Conservation (phyloP, 1,140 invertebrate species). For the Rhopalosiphum maidis region DNA sequence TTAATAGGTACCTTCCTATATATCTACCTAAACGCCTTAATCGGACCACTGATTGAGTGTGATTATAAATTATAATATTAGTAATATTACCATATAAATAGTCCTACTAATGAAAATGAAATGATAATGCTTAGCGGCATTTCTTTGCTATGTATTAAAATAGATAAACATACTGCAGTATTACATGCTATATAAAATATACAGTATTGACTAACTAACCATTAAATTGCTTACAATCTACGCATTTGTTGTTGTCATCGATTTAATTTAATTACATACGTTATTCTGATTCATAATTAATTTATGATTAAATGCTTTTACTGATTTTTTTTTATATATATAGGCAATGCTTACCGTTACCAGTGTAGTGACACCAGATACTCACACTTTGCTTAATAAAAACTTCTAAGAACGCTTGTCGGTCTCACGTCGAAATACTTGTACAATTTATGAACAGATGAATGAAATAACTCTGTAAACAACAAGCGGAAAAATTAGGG, state of each 20-base stretch:
- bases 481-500: too few species aligned
- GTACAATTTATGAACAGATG: too few species aligned
- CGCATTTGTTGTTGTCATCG: background rate
- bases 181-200: background rate
- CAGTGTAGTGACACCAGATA: too few species aligned
- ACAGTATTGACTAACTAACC: background rate
- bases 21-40: background rate
- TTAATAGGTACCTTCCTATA: background rate
- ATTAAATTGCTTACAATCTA: background rate
- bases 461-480: too few species aligned
- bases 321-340: background rate
- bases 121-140: background rate
- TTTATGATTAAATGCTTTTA: background rate
- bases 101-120: background rate
- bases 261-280: background rate
- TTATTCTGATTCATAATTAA: background rate
- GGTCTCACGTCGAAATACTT: too few species aligned
- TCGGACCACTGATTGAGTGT: background rate
- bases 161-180: background rate
- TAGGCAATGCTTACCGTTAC: too few species aligned
- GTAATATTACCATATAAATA: background rate
- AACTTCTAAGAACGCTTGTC: too few species aligned
- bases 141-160: background rate
- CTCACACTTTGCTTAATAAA: too few species aligned
- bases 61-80: background rate